Conservation (phyloP, 2,113 vertebrate genomes). For the Festucalex cinctus region DNA sequence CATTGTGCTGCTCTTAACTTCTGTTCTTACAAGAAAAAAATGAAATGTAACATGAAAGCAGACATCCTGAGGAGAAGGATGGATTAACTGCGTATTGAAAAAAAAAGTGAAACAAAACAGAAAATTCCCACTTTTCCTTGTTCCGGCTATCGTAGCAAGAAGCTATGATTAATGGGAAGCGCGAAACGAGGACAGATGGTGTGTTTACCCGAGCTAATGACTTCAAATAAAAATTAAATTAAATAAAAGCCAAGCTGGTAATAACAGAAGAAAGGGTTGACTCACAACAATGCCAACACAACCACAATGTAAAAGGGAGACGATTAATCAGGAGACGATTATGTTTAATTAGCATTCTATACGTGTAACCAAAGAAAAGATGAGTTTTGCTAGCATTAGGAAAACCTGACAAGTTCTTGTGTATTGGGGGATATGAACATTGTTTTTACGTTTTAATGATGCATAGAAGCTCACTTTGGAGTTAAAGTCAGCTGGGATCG, state of each 20-base stretch:
- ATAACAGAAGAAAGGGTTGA: constrained; percentile 49
- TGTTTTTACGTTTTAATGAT: no score
- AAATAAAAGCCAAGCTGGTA: constrained; percentile 50
- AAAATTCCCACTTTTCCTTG: not conserved
- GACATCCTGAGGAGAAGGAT: not conserved
- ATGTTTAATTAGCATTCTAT: not conserved
- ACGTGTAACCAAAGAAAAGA: no score
- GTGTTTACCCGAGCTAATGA: constrained; percentile 63
- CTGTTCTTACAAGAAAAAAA: not conserved
- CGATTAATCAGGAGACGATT: not conserved
- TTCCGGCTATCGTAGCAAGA: constrained; percentile 14
- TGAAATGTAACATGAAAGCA: not conserved
- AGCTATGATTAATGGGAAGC: constrained; percentile 36
- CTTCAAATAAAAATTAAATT: constrained; percentile 21
- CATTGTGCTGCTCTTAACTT: constrained; percentile 4
- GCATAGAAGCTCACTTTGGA: no score
- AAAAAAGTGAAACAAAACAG: no score
- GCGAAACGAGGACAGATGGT: constrained; percentile 61
- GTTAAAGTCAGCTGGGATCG: not conserved
- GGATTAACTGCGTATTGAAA: not conserved
- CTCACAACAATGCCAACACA: constrained; percentile 22
- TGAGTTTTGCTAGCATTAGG: not conserved
- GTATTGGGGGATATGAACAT: no score
- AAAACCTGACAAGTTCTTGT: no score
- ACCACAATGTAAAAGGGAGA: not conserved